phyloP scores from a whole-genome alignment of 2,113 vertebrate genomes.

The Erinaceus europaeus region DNA sequence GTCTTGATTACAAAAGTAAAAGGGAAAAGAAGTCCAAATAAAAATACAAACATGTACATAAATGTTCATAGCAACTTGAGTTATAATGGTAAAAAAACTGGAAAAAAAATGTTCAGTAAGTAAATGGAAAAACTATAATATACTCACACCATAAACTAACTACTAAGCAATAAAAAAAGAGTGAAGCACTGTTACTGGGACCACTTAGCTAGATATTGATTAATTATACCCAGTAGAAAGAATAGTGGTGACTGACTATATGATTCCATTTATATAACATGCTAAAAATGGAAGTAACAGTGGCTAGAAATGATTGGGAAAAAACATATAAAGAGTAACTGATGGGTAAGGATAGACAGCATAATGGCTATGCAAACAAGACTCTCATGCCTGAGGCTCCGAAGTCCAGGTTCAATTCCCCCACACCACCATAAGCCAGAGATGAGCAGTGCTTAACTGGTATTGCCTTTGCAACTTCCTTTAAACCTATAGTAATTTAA shows the following conservation, averaged over 20 bases:
- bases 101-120: not conserved
- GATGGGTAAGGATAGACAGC: no score
- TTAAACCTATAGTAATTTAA: not conserved
- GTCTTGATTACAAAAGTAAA: no score
- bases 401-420: no score
- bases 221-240: not conserved
- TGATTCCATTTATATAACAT: no score
- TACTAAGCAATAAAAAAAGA: not conserved
- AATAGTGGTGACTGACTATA: not conserved
- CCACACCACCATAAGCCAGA: no score
- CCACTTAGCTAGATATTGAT: not conserved
- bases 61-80: not conserved
- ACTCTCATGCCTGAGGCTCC: no score
- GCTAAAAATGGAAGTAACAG: not conserved
- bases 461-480: not conserved
- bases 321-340: not conserved
- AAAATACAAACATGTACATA: not conserved
- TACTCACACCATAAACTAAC: not conserved
- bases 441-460: no score
- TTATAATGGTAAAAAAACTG: not conserved
- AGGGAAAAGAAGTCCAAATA: no score
- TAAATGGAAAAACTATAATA: not conserved
- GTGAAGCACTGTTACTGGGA: not conserved
- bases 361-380: no score
- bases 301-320: not conserved